Percentiles rank a stretch among this genome's conserved stretches.
phyloP scores from a whole-genome alignment of 2,888 invertebrate genomes.

The Macrophya alboannulata region DNA sequence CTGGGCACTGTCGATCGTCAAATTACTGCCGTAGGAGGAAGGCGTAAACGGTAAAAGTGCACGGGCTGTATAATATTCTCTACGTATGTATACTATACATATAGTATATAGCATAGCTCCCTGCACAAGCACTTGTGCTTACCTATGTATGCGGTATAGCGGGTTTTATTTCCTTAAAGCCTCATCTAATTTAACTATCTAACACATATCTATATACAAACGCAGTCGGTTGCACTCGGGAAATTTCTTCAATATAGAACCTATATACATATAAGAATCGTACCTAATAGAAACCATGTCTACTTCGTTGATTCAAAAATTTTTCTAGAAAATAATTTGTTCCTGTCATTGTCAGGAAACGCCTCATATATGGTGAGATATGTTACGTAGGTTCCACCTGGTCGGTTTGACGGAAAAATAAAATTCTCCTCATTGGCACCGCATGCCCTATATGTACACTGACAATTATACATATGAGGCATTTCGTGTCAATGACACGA shows the following conservation, averaged over 20 bases:
- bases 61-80: neutral
- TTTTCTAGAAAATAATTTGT: too few species aligned
- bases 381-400: neutral
- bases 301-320: too few species aligned
- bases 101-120: too few species aligned
- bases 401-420: neutral
- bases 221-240: too few species aligned
- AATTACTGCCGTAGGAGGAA: neutral
- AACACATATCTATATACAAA: too few species aligned
- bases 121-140: too few species aligned
- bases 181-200: too few species aligned
- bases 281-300: too few species aligned
- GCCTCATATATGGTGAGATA: neutral
- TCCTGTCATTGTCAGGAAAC: neutral
- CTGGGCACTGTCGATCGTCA: conserved; percentile 7
- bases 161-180: too few species aligned
- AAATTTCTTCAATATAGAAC: too few species aligned
- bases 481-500: neutral
- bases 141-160: neutral
- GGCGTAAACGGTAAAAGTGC: neutral
- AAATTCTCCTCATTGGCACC: neutral
- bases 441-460: neutral
- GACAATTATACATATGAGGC: neutral
- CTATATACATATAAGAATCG: too few species aligned
- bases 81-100: neutral